These are phyloP conservation scores for Acanthisitta chloris DNA, from an alignment of 2,113 vertebrate genomes.

Conservation along the genomic window DNA sequence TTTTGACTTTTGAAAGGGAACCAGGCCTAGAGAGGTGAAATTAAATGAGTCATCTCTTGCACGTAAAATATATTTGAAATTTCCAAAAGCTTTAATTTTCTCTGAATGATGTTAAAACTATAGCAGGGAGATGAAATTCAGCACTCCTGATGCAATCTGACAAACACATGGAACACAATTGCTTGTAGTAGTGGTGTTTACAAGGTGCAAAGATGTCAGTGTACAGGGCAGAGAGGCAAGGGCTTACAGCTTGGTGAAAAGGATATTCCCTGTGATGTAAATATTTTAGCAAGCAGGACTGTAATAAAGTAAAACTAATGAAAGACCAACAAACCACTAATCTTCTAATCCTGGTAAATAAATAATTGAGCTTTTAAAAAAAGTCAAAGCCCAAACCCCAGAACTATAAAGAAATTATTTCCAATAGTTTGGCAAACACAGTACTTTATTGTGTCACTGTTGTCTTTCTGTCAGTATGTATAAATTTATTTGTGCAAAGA, in stretches of 20 bases:
- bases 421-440: background rate
- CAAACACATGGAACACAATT: conserved; percentile 37
- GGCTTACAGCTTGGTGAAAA: background rate
- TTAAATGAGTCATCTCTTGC: background rate
- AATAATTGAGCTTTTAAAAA: background rate
- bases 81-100: background rate
- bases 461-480: background rate
- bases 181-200: conserved; percentile 17
- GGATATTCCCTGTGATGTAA: background rate
- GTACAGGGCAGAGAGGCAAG: background rate
- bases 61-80: background rate
- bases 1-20: background rate
- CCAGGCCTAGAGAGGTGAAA: background rate
- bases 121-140: background rate
- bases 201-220: conserved; percentile 39
- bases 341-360: background rate
- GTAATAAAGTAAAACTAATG: background rate
- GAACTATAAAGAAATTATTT: background rate
- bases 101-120: background rate
- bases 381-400: background rate
- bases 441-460: background rate
- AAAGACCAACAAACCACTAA: background rate
- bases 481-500: background rate
- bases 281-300: background rate
- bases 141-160: conserved; percentile 1